These are phyloP conservation scores for Eudyptes chrysolophus DNA, from an alignment of 2,113 vertebrate species.

Conservation along the genomic window DNA sequence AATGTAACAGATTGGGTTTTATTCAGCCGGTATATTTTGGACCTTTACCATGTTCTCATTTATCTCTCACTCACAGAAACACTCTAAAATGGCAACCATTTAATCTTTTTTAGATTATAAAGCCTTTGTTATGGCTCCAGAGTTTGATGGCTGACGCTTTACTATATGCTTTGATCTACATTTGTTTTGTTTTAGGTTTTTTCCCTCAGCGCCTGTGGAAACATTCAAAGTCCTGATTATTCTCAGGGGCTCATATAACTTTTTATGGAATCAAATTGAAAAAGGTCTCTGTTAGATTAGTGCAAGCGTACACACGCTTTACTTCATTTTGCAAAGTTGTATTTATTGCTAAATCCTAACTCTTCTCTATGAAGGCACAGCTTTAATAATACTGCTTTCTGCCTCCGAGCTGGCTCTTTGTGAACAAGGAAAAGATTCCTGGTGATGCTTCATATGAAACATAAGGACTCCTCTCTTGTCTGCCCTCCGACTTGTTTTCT, in stretches of 20 bases:
- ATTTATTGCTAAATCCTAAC: background rate
- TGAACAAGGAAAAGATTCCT: background rate
- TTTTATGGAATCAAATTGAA: background rate
- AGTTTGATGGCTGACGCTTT: background rate
- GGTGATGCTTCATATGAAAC: background rate
- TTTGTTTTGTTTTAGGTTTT: background rate
- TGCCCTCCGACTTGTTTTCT: background rate
- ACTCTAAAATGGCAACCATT: background rate
- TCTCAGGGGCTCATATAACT: background rate
- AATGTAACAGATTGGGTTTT: background rate
- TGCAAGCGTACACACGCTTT: background rate
- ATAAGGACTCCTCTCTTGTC: background rate
- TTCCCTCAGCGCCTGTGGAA: background rate
- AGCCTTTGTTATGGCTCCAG: slow-evolving; percentile 40
- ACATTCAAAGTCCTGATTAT: background rate
- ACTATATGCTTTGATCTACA: background rate
- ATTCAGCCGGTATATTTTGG: slow-evolving; percentile 5
- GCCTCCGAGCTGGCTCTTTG: background rate
- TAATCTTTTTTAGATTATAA: slow-evolving; percentile 45
- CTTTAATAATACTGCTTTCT: background rate
- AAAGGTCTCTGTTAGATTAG: background rate
- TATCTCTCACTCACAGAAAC: slow-evolving; percentile 31
- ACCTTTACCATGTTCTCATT: background rate
- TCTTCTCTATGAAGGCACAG: background rate
- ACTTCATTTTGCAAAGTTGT: background rate